Conservation (phyloP, 1,140 invertebrate species). For the Bombyx mori region DNA sequence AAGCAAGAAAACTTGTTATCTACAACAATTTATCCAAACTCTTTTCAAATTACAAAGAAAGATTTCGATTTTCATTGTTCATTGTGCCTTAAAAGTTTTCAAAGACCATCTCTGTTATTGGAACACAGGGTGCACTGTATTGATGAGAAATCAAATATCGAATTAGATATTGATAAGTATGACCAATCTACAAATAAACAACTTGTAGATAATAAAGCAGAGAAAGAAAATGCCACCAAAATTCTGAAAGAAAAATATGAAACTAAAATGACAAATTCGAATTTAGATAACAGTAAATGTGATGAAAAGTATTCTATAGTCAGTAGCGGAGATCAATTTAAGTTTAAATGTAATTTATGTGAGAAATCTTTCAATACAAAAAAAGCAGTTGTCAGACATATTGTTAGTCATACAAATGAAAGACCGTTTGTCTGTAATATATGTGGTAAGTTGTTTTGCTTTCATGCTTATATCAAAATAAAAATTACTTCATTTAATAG, state of each 20-base stretch:
- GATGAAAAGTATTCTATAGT: too few relatives aligned
- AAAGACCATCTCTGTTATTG: not conserved
- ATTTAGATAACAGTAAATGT: too few relatives aligned
- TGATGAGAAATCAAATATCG: not conserved
- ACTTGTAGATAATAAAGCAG: not conserved
- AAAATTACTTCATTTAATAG: not conserved
- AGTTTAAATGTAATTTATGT: conserved; percentile 30
- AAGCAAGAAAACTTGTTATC: too few relatives aligned
- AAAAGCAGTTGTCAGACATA: conserved; percentile 26
- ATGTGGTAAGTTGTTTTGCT: conserved; percentile 33
- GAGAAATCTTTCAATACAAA: conserved; percentile 25
- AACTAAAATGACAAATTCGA: too few relatives aligned
- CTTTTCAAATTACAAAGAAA: too few relatives aligned
- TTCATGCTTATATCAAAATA: not conserved
- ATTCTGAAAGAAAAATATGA: not conserved
- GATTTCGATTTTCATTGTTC: too few relatives aligned
- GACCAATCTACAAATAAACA: conserved; percentile 15
- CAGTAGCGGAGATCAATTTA: too few relatives aligned
- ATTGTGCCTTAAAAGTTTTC: too few relatives aligned
- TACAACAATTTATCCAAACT: too few relatives aligned
- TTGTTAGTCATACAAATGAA: conserved; percentile 21
- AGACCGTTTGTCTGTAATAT: conserved; percentile 44
- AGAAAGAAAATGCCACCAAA: not conserved
- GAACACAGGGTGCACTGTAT: not conserved
- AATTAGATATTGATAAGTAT: not conserved